These are phyloP conservation scores for Ornithoptera priamus DNA, from an alignment of 2,888 invertebrate genomes.

Conservation along the genomic window DNA sequence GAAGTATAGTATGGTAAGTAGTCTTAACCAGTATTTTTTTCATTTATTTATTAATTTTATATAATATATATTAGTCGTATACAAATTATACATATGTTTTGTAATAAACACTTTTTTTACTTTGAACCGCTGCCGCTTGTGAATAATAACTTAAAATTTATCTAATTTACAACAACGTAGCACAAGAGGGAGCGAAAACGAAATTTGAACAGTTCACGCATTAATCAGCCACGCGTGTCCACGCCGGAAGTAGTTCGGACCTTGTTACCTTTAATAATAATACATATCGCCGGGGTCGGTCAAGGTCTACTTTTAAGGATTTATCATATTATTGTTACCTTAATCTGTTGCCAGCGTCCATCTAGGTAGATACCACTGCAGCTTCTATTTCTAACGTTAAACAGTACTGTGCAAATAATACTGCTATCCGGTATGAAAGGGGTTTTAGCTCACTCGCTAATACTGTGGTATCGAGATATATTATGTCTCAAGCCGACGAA, in stretches of 20 bases:
- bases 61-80: no score
- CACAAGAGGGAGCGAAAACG: slow-evolving; percentile 48
- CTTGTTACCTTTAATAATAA: slow-evolving; percentile 40
- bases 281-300: slow-evolving; percentile 53
- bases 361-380: no score
- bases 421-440: no score
- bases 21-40: no score
- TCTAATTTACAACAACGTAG: slow-evolving; percentile 31
- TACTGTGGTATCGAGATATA: no score
- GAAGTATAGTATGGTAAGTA: no score
- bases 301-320: slow-evolving; percentile 52
- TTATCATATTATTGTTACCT: slow-evolving; percentile 59
- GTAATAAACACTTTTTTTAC: not conserved
- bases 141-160: not conserved
- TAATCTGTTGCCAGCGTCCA: slow-evolving; percentile 29
- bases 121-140: not conserved
- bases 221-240: slow-evolving; percentile 54
- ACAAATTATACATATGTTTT: no score
- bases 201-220: slow-evolving; percentile 67
- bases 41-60: no score
- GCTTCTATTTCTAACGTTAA: no score
- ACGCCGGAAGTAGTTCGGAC: slow-evolving; percentile 34
- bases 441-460: no score
- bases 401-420: no score
- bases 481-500: no score